Percentiles rank a stretch among this genome's conserved stretches.
Conservation (phyloP, 2,888 invertebrate species). For the Parnassius glacialis region DNA sequence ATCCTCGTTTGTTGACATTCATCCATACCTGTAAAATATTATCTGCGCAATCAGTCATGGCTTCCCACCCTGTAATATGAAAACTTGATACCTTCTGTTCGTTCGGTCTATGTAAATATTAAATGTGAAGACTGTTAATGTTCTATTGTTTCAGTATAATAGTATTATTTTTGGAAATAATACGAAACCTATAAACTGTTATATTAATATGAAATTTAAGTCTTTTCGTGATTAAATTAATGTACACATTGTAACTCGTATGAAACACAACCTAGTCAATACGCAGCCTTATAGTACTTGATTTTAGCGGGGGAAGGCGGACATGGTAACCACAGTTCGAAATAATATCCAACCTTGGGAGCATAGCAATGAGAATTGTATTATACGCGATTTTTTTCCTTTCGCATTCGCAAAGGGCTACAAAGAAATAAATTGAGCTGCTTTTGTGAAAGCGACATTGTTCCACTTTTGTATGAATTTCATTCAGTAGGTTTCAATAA, state of each 20-base stretch:
- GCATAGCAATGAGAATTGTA: constrained; percentile 45
- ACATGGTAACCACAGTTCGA: neutral
- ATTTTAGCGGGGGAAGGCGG: no score
- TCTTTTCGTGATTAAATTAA: no score
- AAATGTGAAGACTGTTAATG: no score
- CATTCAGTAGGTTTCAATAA: constrained; percentile 20
- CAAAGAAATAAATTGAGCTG: constrained; percentile 45
- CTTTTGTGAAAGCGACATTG: constrained; percentile 32
- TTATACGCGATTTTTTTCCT: constrained; percentile 51
- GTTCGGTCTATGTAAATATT: no score
- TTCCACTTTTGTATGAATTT: constrained; percentile 5
- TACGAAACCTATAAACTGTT: no score
- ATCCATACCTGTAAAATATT: constrained; percentile 15
- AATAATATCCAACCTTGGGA: constrained; percentile 32
- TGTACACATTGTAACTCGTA: no score
- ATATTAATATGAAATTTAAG: no score
- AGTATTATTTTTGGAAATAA: no score
- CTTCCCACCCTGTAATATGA: no score
- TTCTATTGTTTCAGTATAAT: neutral
- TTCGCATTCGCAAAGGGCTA: constrained; percentile 52
- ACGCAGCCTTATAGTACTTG: no score
- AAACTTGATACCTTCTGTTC: no score
- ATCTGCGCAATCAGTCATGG: constrained; percentile 9
- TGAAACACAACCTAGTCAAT: no score
- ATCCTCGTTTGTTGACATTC: constrained; percentile 19